phyloP scores from a whole-genome alignment of 2,888 invertebrate species.

The Cremastinae sp. region DNA sequence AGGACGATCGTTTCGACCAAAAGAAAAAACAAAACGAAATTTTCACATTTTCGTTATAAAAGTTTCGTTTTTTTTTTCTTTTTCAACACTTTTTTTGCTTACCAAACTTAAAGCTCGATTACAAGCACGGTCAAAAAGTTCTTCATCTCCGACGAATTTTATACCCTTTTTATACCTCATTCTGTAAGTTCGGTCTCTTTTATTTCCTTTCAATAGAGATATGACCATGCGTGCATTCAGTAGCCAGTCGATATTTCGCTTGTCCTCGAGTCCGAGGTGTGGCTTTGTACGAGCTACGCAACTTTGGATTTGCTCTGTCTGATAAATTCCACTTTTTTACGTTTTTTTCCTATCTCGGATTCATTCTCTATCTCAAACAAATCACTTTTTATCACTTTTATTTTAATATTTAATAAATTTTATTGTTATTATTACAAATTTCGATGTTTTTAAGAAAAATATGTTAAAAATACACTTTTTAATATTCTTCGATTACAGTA shows the following conservation, averaged over 20 bases:
- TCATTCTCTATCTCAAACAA: conserved; percentile 52
- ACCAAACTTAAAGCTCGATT: conserved; percentile 50
- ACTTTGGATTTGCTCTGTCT: conserved; percentile 79
- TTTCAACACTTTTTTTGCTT: conserved; percentile 42
- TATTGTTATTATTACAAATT: conserved; percentile 23
- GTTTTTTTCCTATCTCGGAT: conserved; percentile 35
- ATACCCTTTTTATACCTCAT: conserved; percentile 68
- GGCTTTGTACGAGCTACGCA: conserved; percentile 70
- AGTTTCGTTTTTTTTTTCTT: conserved; percentile 26
- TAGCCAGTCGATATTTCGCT: conserved; percentile 72
- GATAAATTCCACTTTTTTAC: conserved; percentile 58
- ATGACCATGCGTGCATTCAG: conserved; percentile 72
- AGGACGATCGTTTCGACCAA: conserved; percentile 74
- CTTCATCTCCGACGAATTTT: conserved; percentile 67
- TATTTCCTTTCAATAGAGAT: conserved; percentile 60
- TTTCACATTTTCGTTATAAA: conserved; percentile 28
- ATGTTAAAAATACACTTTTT: background rate
- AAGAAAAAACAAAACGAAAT: conserved; percentile 15
- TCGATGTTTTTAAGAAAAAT: conserved; percentile 17
- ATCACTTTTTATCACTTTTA: conserved; percentile 32
- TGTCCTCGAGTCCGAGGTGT: conserved; percentile 80
- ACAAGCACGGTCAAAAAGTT: conserved; percentile 58
- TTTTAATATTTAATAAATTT: conserved; percentile 31
- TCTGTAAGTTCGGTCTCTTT: conserved; percentile 42
- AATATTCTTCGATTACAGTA: background rate